Evolutionary conservation across 2,888 invertebrate species (phyloP).

Genomic region (Spicauda simplicius): DNA sequence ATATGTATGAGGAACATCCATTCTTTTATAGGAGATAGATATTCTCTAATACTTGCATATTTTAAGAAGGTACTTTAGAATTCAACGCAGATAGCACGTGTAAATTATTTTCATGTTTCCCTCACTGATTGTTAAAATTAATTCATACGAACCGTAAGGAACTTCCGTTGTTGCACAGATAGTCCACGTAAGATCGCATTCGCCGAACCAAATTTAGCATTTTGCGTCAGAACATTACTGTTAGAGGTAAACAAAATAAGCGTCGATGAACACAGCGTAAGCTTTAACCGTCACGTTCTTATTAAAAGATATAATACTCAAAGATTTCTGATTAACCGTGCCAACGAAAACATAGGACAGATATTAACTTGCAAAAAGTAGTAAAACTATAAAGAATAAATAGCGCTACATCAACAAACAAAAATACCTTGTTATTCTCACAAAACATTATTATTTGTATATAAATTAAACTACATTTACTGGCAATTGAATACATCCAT

Average conservation of each 20-base stretch:
- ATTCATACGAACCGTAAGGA: too few species aligned
- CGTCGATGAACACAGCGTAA: constrained; percentile 3
- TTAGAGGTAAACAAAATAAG: background rate
- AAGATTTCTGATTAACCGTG: background rate
- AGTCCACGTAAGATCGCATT: background rate
- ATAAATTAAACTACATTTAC: too few species aligned
- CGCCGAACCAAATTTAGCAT: constrained; percentile 50
- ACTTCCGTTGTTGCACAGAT: background rate
- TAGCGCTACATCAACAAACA: background rate
- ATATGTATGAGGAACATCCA: too few species aligned
- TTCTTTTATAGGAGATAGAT: too few species aligned
- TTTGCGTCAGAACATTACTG: constrained; percentile 44
- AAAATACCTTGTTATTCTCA: too few species aligned
- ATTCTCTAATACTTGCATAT: too few species aligned
- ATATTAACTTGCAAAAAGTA: background rate
- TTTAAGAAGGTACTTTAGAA: too few species aligned
- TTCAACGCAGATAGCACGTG: too few species aligned
- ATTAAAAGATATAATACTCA: background rate
- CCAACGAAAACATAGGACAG: background rate
- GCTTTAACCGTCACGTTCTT: background rate
- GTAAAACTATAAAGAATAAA: background rate
- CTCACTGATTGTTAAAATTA: too few species aligned
- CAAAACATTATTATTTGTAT: too few species aligned
- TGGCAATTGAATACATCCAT: too few species aligned
- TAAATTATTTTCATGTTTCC: too few species aligned